phyloP scores from a whole-genome alignment of 2,113 vertebrate genomes.

The Syngnathoides biaculeatus region DNA sequence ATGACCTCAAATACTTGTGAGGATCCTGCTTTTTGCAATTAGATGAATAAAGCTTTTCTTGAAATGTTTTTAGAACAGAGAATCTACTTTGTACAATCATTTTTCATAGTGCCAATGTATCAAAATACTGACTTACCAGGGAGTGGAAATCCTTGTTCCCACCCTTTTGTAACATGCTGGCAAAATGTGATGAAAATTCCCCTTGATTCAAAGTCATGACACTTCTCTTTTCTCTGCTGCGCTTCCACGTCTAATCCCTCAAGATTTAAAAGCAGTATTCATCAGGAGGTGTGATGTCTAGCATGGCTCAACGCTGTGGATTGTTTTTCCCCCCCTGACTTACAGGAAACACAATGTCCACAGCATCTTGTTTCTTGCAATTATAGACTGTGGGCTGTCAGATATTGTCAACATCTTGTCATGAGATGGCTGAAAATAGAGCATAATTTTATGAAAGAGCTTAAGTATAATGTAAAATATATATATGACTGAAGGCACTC shows the following conservation, averaged over 20 bases:
- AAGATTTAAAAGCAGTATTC: constrained; percentile 35
- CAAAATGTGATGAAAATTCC: not conserved
- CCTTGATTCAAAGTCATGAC: not conserved
- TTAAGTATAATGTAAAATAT: constrained; percentile 30
- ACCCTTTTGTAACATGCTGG: not conserved
- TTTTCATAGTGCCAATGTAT: not conserved
- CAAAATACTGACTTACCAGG: not conserved
- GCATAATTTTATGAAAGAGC: constrained; percentile 39
- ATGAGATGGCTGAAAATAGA: constrained; percentile 15
- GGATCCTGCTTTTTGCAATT: not conserved
- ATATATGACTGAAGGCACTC: constrained; percentile 42
- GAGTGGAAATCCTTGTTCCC: not conserved
- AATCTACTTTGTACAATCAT: not conserved
- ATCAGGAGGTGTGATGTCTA: constrained; percentile 44
- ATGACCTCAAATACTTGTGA: not conserved
- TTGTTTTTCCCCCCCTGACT: constrained; percentile 31
- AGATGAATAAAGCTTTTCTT: not conserved
- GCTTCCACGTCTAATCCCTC: constrained; percentile 20
- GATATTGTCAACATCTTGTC: constrained; percentile 36
- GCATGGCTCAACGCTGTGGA: constrained; percentile 38
- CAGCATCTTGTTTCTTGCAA: constrained; percentile 34
- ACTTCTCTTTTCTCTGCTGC: not conserved
- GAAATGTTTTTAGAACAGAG: too few species aligned
- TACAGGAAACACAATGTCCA: constrained; percentile 31
- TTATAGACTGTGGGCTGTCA: constrained; percentile 38